phyloP scores from a whole-genome alignment of 2,888 invertebrate species.

The Caenorhabditis sp. region DNA sequence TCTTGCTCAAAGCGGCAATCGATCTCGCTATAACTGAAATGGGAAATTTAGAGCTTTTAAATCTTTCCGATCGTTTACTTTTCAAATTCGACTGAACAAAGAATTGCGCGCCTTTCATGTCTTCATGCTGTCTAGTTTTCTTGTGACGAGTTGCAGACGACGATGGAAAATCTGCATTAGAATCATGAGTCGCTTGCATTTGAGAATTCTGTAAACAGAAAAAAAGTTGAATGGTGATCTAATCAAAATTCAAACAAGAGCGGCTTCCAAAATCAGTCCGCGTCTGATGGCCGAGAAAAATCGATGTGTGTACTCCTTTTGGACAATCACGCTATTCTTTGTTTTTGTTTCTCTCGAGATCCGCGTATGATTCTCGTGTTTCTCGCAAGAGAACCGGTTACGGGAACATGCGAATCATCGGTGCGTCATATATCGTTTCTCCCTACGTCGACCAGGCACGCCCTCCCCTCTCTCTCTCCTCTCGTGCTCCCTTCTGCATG shows the following conservation, averaged over 20 bases:
- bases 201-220: constrained; percentile 5
- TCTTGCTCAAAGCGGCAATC: constrained; percentile 34
- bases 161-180: constrained; percentile 42
- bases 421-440: constrained; percentile 43
- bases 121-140: constrained; percentile 19
- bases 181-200: constrained; percentile 48
- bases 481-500: neutral
- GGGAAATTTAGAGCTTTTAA: neutral
- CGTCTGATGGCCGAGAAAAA: constrained; percentile 2
- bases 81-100: constrained; percentile 49
- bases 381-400: constrained; percentile 47
- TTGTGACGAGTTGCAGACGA: constrained; percentile 14
- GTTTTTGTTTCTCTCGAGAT: constrained; percentile 10
- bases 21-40: constrained; percentile 50
- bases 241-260: too few species aligned
- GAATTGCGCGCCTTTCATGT: constrained; percentile 57
- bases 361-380: constrained; percentile 50
- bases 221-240: constrained; percentile 3
- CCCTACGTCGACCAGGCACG: constrained; percentile 30
- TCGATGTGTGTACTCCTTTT: constrained; percentile 19
- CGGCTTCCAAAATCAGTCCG: too few species aligned
- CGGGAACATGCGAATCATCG: constrained; percentile 26
- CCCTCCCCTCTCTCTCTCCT: neutral
- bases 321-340: constrained; percentile 19
- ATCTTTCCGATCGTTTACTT: constrained; percentile 14